Percentiles rank a stretch among this genome's conserved stretches.
Evolutionary conservation across 1,140 invertebrate genomes (phyloP).

Genomic region (Scaptomyza pallida): DNA sequence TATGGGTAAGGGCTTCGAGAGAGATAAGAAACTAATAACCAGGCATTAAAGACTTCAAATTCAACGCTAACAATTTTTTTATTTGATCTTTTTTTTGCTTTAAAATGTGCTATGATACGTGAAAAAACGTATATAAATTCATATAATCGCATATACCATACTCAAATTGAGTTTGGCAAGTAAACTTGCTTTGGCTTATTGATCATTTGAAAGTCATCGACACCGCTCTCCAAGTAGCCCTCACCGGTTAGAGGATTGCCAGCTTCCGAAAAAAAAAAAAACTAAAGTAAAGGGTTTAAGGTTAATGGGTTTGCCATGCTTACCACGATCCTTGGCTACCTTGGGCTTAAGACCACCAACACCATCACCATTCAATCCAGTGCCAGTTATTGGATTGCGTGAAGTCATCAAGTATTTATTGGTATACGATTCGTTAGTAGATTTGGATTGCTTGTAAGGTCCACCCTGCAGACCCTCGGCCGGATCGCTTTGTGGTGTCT

Average conservation of each 20-base stretch:
- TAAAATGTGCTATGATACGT: no score
- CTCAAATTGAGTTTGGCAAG: background rate
- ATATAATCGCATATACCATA: no score
- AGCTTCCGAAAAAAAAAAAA: conserved; percentile 66
- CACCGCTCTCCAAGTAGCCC: conserved; percentile 68
- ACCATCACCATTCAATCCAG: conserved; percentile 59
- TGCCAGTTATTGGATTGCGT: conserved; percentile 63
- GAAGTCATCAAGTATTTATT: background rate
- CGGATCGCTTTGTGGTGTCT: no score
- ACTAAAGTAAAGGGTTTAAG: background rate
- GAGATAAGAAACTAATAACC: conserved; percentile 10
- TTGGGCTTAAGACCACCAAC: conserved; percentile 61
- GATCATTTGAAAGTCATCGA: conserved; percentile 9
- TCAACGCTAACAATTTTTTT: no score
- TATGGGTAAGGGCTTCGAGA: background rate
- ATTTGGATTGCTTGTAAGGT: background rate
- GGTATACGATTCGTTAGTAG: background rate
- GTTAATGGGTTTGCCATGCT: background rate
- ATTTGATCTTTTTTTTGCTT: no score
- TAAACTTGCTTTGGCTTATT: background rate
- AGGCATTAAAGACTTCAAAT: background rate
- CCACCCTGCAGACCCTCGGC: no score
- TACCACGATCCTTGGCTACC: conserved; percentile 45
- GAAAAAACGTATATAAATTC: no score
- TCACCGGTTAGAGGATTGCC: conserved; percentile 85